Percentiles rank a stretch among this genome's conserved stretches.
These are phyloP conservation scores for Mactra quadrangularis DNA, from an alignment of 1,140 invertebrate genomes.

Conservation along the genomic window DNA sequence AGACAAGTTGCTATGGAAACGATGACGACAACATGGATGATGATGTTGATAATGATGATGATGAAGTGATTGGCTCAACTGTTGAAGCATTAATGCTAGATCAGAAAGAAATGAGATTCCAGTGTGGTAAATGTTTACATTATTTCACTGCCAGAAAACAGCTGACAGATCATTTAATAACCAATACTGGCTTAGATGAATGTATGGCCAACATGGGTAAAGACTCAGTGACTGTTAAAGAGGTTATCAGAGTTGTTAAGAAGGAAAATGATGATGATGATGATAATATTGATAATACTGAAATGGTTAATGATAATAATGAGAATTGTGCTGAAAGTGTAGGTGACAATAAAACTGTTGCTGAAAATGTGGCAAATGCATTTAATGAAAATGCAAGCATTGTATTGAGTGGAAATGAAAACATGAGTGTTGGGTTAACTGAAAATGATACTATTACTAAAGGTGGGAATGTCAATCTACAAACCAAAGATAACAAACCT, in stretches of 20 bases:
- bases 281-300: not conserved
- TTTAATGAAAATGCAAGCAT: not conserved
- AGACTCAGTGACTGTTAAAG: not conserved
- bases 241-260: not conserved
- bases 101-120: too few species aligned
- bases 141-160: not conserved
- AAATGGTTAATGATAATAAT: not conserved
- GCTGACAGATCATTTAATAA: slow-evolving; percentile 12
- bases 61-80: too few species aligned
- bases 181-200: not conserved
- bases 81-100: too few species aligned
- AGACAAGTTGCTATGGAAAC: too few species aligned
- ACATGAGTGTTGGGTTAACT: too few species aligned
- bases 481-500: too few species aligned
- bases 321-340: not conserved
- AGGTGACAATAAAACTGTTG: not conserved
- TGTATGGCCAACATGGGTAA: not conserved
- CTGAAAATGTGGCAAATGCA: not conserved
- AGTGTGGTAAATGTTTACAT: slow-evolving; percentile 14
- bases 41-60: too few species aligned
- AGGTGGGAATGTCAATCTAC: too few species aligned
- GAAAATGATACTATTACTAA: too few species aligned
- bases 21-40: too few species aligned
- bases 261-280: not conserved
- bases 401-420: not conserved